Conservation (phyloP, 1,140 invertebrate species). For the Alviniconcha marisindica region DNA sequence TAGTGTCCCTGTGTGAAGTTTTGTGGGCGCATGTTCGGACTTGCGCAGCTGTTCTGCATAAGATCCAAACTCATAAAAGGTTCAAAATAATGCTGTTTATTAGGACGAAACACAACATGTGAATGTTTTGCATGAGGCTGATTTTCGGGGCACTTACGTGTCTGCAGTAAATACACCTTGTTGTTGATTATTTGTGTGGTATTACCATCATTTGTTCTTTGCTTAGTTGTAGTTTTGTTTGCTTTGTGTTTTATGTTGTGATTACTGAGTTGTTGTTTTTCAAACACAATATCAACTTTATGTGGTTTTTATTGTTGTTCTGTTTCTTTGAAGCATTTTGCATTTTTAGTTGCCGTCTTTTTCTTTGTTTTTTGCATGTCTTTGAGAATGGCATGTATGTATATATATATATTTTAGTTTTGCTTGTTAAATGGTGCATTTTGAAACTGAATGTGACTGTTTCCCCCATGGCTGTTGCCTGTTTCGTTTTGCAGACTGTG, state of each 20-base stretch:
- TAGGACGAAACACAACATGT: no score
- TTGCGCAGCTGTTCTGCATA: no score
- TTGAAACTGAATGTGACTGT: not conserved
- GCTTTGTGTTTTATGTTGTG: not conserved
- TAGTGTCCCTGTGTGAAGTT: not conserved
- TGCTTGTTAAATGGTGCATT: not conserved
- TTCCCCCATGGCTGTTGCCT: not conserved
- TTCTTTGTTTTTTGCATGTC: not conserved
- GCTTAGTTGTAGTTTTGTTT: not conserved
- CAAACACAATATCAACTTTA: no score
- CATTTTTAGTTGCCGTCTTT: not conserved
- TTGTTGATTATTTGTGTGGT: no score
- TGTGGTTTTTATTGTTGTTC: not conserved
- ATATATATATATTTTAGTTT: not conserved
- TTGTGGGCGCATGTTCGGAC: no score
- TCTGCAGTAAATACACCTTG: no score
- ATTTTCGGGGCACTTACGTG: no score
- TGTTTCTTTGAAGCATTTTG: not conserved
- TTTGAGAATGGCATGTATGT: not conserved
- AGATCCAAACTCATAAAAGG: no score
- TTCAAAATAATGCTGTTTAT: no score
- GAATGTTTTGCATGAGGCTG: no score
- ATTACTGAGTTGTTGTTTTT: no score
- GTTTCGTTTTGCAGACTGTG: constrained; percentile 70
- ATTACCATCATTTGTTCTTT: no score